Evolutionary conservation across 2,113 vertebrate genomes (phyloP).

Genomic region (Sinocyclocheilus anophthalmus): DNA sequence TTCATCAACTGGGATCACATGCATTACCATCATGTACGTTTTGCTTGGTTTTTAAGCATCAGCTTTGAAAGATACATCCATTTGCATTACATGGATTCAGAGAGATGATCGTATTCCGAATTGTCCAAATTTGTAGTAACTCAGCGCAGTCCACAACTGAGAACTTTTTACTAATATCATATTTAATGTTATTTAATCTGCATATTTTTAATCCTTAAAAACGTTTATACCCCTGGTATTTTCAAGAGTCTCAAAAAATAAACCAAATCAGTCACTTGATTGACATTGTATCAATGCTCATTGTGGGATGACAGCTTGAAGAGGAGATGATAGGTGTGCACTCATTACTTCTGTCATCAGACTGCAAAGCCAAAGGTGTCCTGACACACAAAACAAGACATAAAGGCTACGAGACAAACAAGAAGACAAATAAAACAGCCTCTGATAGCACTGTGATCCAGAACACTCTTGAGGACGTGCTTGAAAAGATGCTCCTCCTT

Average conservation of each 20-base stretch:
- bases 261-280: not conserved
- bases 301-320: constrained; percentile 12
- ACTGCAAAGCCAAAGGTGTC: not conserved
- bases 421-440: constrained; percentile 31
- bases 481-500: not conserved
- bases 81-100: not conserved
- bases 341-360: constrained; percentile 27
- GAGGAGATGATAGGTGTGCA: not conserved
- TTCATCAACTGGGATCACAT: too few species aligned
- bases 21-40: not conserved
- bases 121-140: not conserved
- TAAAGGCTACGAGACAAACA: not conserved
- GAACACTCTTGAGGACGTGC: not conserved
- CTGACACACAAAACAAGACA: constrained; percentile 22
- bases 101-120: not conserved
- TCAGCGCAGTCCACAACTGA: too few species aligned
- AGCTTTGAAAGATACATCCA: not conserved
- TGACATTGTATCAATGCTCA: not conserved
- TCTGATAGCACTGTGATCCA: constrained; percentile 17
- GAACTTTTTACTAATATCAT: not conserved
- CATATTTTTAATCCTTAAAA: too few species aligned
- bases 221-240: not conserved
- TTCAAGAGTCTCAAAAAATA: not conserved
- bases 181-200: not conserved
- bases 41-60: not conserved